phyloP scores from a whole-genome alignment of 2,888 invertebrate genomes.

The Urechis unicinctus region DNA sequence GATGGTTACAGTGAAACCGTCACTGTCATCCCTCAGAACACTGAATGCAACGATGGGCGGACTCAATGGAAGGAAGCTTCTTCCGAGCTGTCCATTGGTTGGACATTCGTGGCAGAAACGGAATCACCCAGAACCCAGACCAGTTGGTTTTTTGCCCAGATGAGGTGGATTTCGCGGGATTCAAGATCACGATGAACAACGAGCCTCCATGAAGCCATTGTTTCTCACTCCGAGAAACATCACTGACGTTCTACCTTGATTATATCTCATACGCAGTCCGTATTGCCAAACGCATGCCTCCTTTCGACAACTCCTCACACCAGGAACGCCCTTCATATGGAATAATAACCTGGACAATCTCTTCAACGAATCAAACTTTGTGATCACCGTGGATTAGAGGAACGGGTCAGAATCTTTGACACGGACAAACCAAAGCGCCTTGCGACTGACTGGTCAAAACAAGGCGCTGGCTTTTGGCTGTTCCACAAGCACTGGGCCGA shows the following conservation, averaged over 20 bases:
- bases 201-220: no score
- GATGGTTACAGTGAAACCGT: slow-evolving; percentile 5
- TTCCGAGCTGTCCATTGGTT: slow-evolving; percentile 22
- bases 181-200: slow-evolving; percentile 22
- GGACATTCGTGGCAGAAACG: slow-evolving; percentile 19
- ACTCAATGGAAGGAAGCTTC: slow-evolving; percentile 27
- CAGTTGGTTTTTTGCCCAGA: slow-evolving; percentile 24
- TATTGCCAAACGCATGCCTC: slow-evolving; percentile 22
- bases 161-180: slow-evolving; percentile 25
- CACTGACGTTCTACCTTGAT: no score
- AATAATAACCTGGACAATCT: slow-evolving; percentile 8
- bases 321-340: slow-evolving; percentile 18
- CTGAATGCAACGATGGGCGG: slow-evolving; percentile 25
- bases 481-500: slow-evolving; percentile 21
- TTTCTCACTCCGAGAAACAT: no score
- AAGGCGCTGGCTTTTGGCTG: slow-evolving; percentile 24
- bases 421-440: slow-evolving; percentile 24
- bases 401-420: slow-evolving; percentile 25
- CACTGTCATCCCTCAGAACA: slow-evolving; percentile 29
- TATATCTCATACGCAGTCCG: slow-evolving; percentile 24
- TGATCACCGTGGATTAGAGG: slow-evolving; percentile 10
- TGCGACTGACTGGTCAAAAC: slow-evolving; percentile 28
- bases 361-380: slow-evolving; percentile 10
- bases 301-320: slow-evolving; percentile 25
- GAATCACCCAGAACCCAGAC: slow-evolving; percentile 25